Percentiles rank a stretch among this genome's conserved stretches.
These are phyloP conservation scores for Azemiops feae DNA, from an alignment of 2,113 vertebrate genomes.

Conservation along the genomic window DNA sequence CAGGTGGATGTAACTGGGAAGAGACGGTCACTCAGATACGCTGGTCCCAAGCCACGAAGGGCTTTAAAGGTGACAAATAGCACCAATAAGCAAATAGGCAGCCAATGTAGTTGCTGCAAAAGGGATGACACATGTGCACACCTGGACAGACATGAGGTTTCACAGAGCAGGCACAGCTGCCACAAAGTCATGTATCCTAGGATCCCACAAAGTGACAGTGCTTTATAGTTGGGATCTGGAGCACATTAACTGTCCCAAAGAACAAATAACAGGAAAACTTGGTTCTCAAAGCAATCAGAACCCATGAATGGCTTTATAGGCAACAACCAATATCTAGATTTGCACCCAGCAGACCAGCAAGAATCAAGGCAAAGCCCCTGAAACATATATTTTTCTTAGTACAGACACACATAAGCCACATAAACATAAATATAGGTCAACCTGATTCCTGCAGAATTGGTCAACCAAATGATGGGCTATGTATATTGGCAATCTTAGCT, in stretches of 20 bases:
- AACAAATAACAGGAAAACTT: background rate
- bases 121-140: no score
- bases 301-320: background rate
- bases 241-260: background rate
- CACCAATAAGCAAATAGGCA: no score
- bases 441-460: background rate
- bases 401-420: background rate
- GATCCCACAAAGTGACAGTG: background rate
- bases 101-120: no score
- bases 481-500: background rate
- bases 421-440: fast-evolving
- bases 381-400: background rate
- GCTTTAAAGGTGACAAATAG: background rate
- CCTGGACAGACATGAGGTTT: background rate
- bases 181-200: background rate
- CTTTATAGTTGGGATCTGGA: background rate
- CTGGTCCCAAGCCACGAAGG: background rate
- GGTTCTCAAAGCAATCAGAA: background rate
- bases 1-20: background rate
- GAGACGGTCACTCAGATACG: background rate
- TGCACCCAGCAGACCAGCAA: background rate
- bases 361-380: background rate
- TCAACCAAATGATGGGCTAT: background rate
- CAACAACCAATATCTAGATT: background rate
- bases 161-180: background rate